A percentile compares a stretch with the other conserved stretches of the same genome.
phyloP scores from a whole-genome alignment of 2,113 vertebrate species.

The Charadrius vociferus region DNA sequence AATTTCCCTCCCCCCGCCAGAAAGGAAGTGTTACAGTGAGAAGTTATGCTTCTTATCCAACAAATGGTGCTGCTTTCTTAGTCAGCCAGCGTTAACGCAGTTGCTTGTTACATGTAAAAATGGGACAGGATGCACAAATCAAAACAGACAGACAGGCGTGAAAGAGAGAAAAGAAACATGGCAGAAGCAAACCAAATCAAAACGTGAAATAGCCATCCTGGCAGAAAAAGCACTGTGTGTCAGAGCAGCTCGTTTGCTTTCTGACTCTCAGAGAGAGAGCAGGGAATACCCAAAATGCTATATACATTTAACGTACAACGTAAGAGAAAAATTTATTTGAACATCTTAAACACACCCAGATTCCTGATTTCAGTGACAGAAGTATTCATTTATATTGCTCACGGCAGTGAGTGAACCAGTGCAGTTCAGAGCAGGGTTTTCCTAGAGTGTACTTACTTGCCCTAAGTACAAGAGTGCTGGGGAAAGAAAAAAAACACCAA shows the following conservation, averaged over 20 bases:
- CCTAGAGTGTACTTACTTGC: neutral
- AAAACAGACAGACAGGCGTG: constrained; percentile 32
- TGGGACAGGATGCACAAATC: constrained; percentile 41
- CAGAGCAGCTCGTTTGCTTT: neutral
- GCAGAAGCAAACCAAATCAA: constrained; percentile 9
- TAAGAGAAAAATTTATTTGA: neutral
- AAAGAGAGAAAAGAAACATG: constrained; percentile 9
- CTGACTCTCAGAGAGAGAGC: neutral
- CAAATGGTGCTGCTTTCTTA: neutral
- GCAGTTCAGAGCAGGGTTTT: neutral
- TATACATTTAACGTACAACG: neutral
- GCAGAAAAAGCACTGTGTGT: neutral
- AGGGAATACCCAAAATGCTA: neutral
- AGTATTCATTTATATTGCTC: neutral
- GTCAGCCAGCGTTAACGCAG: neutral
- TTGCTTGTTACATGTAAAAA: neutral
- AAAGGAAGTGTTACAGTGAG: neutral
- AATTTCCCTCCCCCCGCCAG: neutral
- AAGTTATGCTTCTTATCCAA: neutral
- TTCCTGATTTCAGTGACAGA: neutral
- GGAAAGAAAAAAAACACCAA: neutral
- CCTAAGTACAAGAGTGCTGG: neutral
- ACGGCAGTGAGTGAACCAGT: neutral
- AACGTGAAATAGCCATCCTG: neutral
- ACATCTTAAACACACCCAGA: neutral